Conservation (phyloP, 1,140 invertebrate genomes). For the Caenorhabditis tropicalis region DNA sequence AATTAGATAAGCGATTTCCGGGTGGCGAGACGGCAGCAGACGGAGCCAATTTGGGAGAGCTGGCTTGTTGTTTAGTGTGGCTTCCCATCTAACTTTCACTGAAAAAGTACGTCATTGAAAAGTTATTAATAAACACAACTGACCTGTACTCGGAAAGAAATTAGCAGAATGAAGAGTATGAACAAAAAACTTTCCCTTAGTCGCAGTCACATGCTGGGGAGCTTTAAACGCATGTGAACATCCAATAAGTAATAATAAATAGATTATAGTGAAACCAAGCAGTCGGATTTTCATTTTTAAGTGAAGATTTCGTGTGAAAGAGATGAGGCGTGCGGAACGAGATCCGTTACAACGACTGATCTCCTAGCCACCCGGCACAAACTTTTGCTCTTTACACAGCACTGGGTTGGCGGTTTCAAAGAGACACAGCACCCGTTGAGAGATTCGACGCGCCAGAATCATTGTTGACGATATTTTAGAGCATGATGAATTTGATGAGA, state of each 20-base stretch:
- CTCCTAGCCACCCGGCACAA: conserved; percentile 2
- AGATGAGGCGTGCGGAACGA: conserved; percentile 36
- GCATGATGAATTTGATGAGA: conserved; percentile 37
- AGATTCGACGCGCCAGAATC: neutral
- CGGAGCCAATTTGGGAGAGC: conserved; percentile 67
- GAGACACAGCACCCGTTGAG: neutral
- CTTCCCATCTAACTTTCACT: conserved; percentile 72
- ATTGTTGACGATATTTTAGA: conserved; percentile 35
- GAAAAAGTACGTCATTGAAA: neutral
- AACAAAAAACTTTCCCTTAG: conserved; percentile 66
- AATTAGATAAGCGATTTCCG: conserved; percentile 66
- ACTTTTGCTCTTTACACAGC: conserved; percentile 40
- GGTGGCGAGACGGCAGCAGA: conserved; percentile 63
- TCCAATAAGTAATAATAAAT: neutral
- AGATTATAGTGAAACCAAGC: neutral
- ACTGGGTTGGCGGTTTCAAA: conserved; percentile 33
- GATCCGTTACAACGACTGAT: conserved; percentile 37
- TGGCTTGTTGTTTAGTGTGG: conserved; percentile 67
- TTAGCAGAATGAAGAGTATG: conserved; percentile 68
- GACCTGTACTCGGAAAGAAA: conserved; percentile 68
- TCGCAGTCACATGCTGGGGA: conserved; percentile 53
- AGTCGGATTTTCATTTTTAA: conserved; percentile 36
- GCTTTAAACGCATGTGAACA: neutral
- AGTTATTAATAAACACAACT: neutral
- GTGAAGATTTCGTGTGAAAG: conserved; percentile 23